phyloP scores from a whole-genome alignment of 2,797 vertebrate genomes.

The Parambassis ranga region DNA sequence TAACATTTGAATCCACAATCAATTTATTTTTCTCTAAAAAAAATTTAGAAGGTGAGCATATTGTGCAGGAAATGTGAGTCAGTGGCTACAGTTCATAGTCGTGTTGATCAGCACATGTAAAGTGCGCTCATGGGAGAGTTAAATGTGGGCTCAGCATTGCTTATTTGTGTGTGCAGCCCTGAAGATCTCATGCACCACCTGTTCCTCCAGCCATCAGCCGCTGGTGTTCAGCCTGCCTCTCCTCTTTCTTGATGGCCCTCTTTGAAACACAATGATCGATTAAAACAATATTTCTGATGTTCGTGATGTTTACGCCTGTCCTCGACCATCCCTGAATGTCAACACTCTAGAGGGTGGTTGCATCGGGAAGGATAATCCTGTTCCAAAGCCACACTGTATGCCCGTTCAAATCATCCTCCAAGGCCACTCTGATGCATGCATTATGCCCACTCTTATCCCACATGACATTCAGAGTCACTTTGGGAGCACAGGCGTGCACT shows the following conservation, averaged over 20 bases:
- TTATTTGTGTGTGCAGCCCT: conserved; percentile 42
- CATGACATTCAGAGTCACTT: conserved; percentile 78
- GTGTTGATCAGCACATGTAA: conserved; percentile 54
- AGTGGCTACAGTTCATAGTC: conserved; percentile 60
- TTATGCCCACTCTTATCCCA: conserved; percentile 70
- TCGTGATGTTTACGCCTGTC: conserved; percentile 73
- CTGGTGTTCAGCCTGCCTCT: conserved; percentile 33
- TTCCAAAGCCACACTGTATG: conserved; percentile 64
- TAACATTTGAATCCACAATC: conserved; percentile 14
- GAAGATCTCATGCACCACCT: conserved; percentile 65
- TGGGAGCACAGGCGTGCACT: conserved; percentile 65
- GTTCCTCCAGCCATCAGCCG: conserved; percentile 59
- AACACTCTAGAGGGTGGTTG: conserved; percentile 66
- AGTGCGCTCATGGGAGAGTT: conserved; percentile 35
- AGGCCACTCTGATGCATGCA: conserved; percentile 71
- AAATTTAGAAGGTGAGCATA: conserved; percentile 30
- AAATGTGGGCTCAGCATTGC: conserved; percentile 39
- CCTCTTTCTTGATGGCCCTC: conserved; percentile 13
- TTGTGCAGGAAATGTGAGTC: conserved; percentile 57
- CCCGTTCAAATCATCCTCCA: conserved; percentile 67
- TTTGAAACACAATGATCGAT: conserved; percentile 63
- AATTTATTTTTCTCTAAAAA: conserved; percentile 12
- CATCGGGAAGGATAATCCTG: conserved; percentile 73
- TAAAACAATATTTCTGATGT: conserved; percentile 74
- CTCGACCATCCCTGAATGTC: conserved; percentile 75